Conservation (phyloP, 2,888 invertebrate genomes). For the Agrotis ipsilon region DNA sequence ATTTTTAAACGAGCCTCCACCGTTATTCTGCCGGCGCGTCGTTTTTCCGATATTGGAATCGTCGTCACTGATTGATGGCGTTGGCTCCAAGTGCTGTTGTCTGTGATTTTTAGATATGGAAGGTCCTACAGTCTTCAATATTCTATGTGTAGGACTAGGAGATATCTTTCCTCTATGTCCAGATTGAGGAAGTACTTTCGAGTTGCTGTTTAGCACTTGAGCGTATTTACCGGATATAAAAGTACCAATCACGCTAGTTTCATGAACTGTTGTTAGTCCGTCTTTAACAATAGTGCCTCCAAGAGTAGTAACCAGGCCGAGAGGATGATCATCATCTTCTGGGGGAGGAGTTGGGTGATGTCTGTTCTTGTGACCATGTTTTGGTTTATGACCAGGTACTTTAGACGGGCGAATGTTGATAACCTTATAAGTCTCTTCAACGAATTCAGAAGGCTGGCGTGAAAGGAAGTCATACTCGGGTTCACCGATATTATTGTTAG, state of each 20-base stretch:
- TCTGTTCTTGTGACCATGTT: constrained; percentile 84
- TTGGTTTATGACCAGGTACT: constrained; percentile 86
- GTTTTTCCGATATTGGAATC: constrained; percentile 91
- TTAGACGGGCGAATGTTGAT: constrained; percentile 95
- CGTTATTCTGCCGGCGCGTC: constrained; percentile 88
- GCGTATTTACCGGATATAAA: constrained; percentile 97
- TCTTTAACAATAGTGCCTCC: constrained; percentile 96
- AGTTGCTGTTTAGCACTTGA: constrained; percentile 96
- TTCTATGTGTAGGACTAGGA: constrained; percentile 93
- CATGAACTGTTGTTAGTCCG: constrained; percentile 96
- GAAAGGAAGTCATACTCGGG: constrained; percentile 97
- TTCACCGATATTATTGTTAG: constrained; percentile 94
- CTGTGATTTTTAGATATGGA: constrained; percentile 89
- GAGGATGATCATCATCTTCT: constrained; percentile 93
- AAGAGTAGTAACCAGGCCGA: constrained; percentile 95
- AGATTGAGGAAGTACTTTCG: constrained; percentile 91
- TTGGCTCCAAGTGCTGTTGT: constrained; percentile 92
- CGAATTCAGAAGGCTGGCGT: constrained; percentile 95
- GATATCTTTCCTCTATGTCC: constrained; percentile 92
- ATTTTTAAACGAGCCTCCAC: constrained; percentile 91
- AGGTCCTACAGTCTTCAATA: constrained; percentile 95
- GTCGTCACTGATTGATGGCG: constrained; percentile 92
- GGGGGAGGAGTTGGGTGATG: constrained; percentile 85
- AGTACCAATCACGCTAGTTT: constrained; percentile 97
- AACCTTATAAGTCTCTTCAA: constrained; percentile 96